Conservation (phyloP, 2,113 vertebrate genomes). For the Colossoma macropomum region DNA sequence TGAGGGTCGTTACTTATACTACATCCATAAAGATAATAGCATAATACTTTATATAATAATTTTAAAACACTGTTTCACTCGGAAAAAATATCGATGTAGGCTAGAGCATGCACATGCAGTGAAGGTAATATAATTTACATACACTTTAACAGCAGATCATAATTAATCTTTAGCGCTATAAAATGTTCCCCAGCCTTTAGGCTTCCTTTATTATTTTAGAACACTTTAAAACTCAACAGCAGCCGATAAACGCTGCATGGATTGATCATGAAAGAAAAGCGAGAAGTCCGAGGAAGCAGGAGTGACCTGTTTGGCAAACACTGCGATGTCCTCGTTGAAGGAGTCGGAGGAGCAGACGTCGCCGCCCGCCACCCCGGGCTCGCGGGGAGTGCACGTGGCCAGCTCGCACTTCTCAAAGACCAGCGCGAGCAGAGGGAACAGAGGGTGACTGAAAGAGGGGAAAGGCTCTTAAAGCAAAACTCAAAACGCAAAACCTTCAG, state of each 20-base stretch:
- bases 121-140: neutral
- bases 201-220: neutral
- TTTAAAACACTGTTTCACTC: no score
- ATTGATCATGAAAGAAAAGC: neutral
- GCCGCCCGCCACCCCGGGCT: slow-evolving; percentile 98
- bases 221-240: neutral
- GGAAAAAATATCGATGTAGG: neutral
- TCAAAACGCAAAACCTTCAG: slow-evolving; percentile 14
- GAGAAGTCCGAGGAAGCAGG: neutral
- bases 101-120: neutral
- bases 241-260: slow-evolving; percentile 3
- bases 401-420: slow-evolving; percentile 99
- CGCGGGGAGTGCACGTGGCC: slow-evolving; percentile 97
- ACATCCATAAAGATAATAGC: neutral
- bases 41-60: no score
- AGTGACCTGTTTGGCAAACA: slow-evolving; percentile 99
- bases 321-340: slow-evolving; percentile 99
- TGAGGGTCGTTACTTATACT: neutral
- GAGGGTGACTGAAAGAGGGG: slow-evolving; percentile 91
- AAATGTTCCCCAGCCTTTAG: neutral
- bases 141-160: neutral
- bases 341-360: slow-evolving; percentile 99
- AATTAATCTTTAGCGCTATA: neutral
- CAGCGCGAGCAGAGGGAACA: slow-evolving; percentile 98
- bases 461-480: slow-evolving; percentile 69